Percentiles rank a stretch among this genome's conserved stretches.
These are phyloP conservation scores for Odontamblyopus rebecca DNA, from an alignment of 2,797 vertebrate genomes.

Conservation along the genomic window DNA sequence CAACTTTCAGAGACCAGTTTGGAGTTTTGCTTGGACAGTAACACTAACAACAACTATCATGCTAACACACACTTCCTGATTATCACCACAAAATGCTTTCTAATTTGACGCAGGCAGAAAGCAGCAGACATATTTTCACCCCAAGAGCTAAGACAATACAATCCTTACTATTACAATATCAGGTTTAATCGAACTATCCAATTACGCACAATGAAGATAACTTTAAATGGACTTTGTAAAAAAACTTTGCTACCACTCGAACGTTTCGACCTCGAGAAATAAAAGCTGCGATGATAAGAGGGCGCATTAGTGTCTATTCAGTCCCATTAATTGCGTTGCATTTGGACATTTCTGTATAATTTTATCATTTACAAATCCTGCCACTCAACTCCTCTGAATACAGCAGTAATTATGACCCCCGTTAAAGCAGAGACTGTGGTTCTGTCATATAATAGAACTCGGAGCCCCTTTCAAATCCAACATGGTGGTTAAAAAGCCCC, in stretches of 20 bases:
- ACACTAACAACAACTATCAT: too few species aligned
- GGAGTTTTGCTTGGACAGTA: too few species aligned
- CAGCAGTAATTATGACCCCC: background rate
- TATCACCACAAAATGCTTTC: too few species aligned
- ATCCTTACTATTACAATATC: too few species aligned
- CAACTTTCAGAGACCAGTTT: too few species aligned
- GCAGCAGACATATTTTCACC: too few species aligned
- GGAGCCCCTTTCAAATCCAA: background rate
- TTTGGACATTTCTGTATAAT: background rate
- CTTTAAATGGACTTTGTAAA: too few species aligned
- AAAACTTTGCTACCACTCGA: background rate
- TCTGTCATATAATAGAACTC: background rate
- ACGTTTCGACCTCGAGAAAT: background rate
- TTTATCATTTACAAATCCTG: background rate
- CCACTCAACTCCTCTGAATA: background rate
- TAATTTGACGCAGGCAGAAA: too few species aligned
- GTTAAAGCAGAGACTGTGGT: background rate
- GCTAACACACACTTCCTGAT: too few species aligned
- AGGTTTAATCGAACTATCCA: too few species aligned
- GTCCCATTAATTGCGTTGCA: background rate
- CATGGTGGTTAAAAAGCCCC: constrained; percentile 5
- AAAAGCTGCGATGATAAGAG: background rate
- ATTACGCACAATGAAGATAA: too few species aligned
- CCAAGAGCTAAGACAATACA: too few species aligned
- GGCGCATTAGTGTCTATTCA: background rate